Evolutionary conservation across 2,888 invertebrate genomes (phyloP).

Genomic region (Ichneumoninae sp.): DNA sequence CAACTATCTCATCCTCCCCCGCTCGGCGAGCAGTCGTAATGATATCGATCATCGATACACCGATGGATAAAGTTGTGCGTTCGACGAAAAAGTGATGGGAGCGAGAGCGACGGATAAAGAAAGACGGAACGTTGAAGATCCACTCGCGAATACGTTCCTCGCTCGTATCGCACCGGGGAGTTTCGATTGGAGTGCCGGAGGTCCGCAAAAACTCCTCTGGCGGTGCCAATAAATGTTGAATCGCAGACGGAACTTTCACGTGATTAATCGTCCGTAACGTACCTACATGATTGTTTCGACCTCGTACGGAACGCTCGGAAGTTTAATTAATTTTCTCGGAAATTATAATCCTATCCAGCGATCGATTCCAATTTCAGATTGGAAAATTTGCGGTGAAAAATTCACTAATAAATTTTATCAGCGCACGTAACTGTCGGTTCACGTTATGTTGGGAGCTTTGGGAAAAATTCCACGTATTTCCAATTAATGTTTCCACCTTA

Average conservation of each 20-base stretch:
- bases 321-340: neutral
- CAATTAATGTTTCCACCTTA: neutral
- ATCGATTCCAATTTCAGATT: neutral
- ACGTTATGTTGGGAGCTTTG: neutral
- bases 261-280: constrained; percentile 1
- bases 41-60: constrained; percentile 64
- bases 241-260: neutral
- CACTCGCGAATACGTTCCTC: constrained; percentile 55
- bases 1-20: constrained; percentile 27
- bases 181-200: constrained; percentile 52
- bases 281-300: neutral
- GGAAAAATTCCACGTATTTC: neutral
- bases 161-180: constrained; percentile 24
- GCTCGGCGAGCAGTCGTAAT: constrained; percentile 36
- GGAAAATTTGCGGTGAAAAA: neutral
- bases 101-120: constrained; percentile 27
- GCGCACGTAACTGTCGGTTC: neutral
- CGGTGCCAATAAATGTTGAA: constrained; percentile 18
- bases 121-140: constrained; percentile 41
- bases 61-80: constrained; percentile 58
- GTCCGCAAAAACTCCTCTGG: constrained; percentile 14
- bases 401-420: neutral
- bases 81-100: constrained; percentile 23
- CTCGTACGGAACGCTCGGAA: neutral
- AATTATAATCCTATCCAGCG: neutral